phyloP scores from a whole-genome alignment of 2,888 invertebrate species.

The Dendrolimus pini region DNA sequence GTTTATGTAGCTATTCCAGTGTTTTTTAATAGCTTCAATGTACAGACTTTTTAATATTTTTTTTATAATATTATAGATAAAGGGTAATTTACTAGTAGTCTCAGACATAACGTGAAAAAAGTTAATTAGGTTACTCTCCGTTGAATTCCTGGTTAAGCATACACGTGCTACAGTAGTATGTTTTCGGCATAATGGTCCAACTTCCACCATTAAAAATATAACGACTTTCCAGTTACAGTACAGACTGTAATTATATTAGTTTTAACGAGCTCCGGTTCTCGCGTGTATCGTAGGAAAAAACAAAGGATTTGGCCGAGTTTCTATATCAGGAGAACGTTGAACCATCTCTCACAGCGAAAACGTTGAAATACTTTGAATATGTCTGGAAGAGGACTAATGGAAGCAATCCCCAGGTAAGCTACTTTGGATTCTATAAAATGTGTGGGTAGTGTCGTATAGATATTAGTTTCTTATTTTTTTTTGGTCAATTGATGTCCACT shows the following conservation, averaged over 20 bases:
- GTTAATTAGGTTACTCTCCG: neutral
- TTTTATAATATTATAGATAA: no score
- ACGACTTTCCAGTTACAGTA: constrained; percentile 30
- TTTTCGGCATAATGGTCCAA: constrained; percentile 22
- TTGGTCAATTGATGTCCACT: neutral
- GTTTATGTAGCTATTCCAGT: no score
- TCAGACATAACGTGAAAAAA: neutral
- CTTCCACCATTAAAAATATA: constrained; percentile 51
- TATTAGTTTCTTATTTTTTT: neutral
- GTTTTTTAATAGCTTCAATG: no score
- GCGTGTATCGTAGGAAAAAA: constrained; percentile 54
- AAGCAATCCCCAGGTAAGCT: constrained; percentile 60
- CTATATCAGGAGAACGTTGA: constrained; percentile 64
- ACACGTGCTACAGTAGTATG: neutral
- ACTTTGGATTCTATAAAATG: no score
- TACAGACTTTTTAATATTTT: no score
- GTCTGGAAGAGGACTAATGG: constrained; percentile 72
- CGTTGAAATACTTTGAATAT: constrained; percentile 70
- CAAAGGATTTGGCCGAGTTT: constrained; percentile 60
- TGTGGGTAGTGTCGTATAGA: no score
- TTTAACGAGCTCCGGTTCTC: constrained; percentile 43
- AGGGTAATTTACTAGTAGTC: no score
- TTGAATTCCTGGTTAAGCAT: neutral
- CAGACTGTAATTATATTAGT: constrained; percentile 41
- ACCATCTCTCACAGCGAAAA: constrained; percentile 49